Base-by-base conservation (phyloP, 2,888 invertebrate species). In the Agrotis puta region DNA sequence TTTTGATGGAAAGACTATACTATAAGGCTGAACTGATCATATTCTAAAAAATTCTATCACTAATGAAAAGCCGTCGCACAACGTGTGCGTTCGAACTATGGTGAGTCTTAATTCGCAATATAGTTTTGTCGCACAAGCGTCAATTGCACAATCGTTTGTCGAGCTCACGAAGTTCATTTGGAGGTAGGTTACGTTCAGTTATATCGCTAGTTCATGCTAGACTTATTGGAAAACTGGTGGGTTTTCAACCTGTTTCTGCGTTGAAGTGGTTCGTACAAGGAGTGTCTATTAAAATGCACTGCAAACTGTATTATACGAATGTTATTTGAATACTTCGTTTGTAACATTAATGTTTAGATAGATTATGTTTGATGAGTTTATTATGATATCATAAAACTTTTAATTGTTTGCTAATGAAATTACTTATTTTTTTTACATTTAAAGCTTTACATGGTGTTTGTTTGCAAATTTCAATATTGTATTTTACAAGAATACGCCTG, bases 321-420 rank as follows among this genome's bases (percentile, higher is more conserved):
- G 54, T 62, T 58, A 70, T 67, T 78, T 66, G 75, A 79, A 79
- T 79, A 76, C 53, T 76, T 71, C 62, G 57, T 53, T 54, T 50
- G 43, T 53, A 51, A 74, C 63, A 58, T 59, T 59, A 45, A 54
- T 65, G 47, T 59, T 59, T 50, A 16, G 24, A 47, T 63, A 59
- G 54, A 65, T 43, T 50, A 47, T 54, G 45, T 33, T 48, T 20
- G 22, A n/a, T n/a, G n/a, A n/a, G n/a, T n/a, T n/a, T n/a, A n/a
- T 62, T 16, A 43, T 65, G 18, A 20, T 70, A 18, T 22, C 39
- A 64, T 54, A 45, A 39, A 57, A 45, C 22, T 14, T 70, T 3
- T 50, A 24, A 59, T 4, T 48, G 2, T 54, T 48, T 27, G 18
- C 9, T 13, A 27, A 24, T 14, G 11, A 33, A 62, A 56, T 33